Conservation (phyloP, 2,797 vertebrate genomes). For the Staurois parvus region DNA sequence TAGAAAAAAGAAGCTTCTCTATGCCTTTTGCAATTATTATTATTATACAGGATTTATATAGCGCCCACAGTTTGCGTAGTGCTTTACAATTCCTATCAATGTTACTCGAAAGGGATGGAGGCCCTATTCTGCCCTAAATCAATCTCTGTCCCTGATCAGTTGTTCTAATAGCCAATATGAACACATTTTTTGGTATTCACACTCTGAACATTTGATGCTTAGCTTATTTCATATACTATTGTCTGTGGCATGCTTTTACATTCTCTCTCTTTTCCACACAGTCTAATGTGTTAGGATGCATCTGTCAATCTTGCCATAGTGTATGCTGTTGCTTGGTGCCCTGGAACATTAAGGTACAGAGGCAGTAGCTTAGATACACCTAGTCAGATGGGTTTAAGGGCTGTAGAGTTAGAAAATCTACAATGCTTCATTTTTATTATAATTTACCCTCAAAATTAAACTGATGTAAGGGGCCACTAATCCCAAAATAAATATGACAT, state of each 20-base stretch:
- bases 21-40: no score
- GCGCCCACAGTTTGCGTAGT: no score
- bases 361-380: slow-evolving; percentile 64
- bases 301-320: slow-evolving; percentile 82
- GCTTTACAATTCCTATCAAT: not conserved
- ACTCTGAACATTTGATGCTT: slow-evolving; percentile 2
- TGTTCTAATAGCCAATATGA: not conserved
- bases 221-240: slow-evolving; percentile 21
- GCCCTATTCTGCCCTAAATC: not conserved
- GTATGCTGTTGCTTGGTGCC: slow-evolving; percentile 84
- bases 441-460: slow-evolving; percentile 1
- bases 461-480: not conserved
- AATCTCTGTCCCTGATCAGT: not conserved
- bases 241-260: slow-evolving; percentile 65
- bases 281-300: slow-evolving; percentile 79
- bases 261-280: slow-evolving; percentile 75
- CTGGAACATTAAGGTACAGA: slow-evolving; percentile 83
- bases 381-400: slow-evolving; percentile 1
- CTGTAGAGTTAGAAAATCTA: slow-evolving; percentile 23
- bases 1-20: no score
- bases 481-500: not conserved
- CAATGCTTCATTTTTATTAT: not conserved
- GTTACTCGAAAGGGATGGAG: not conserved
- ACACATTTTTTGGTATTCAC: not conserved
- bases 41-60: no score